Base-by-base conservation (phyloP, 2,113 vertebrate genomes). In the Catharus bicknelli region DNA sequence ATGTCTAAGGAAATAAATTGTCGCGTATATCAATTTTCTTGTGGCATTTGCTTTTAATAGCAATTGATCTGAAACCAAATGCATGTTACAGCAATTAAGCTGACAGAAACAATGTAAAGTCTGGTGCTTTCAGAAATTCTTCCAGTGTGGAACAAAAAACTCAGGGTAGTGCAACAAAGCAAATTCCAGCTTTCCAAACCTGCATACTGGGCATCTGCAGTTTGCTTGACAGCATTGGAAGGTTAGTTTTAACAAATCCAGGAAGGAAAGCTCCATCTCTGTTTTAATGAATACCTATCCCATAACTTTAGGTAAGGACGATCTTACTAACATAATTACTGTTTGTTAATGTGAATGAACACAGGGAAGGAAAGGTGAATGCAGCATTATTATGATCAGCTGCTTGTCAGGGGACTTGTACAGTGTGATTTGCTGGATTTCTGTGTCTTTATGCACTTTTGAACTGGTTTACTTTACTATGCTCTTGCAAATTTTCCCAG, bases 31-130 rank as follows among this genome's bases (percentile, higher is more conserved):
- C 90, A 86, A 86, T 94, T 92, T 96, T 76, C 90, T 84, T 67
- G 61, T 86, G 92, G 68, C 83, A 93, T 93, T 88, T 93, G 55
- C 27, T 86, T 73, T 72, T 86, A 88, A 84, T 13, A 92, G 74
- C 32, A 94, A 92, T 68, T 92, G 92, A 93, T 95, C 80, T 93
- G 94, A 94, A 93, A 95, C 76, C 54, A 92, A 93, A 92, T 0
- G 9, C 50, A 61, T 76, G 80, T 89, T 96, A 83, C 69, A 93
- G 66, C 80, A 95, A 94, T 93, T 94, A 95, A 68, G 20, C 9
- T 84, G 81, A 70, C 69, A 64, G 79, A 81, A 94, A 88, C 64
- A 79, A 83, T 36, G n/a, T 75, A 79, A 63, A 84, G 27, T 48
- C 36, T 23, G 29, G 10, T 64, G 45, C 12, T 72, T 79, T 86